A percentile compares a stretch with the other conserved stretches of the same genome.
Evolutionary conservation across 2,888 invertebrate species (phyloP).

Genomic region (Drosophila ochracea): DNA sequence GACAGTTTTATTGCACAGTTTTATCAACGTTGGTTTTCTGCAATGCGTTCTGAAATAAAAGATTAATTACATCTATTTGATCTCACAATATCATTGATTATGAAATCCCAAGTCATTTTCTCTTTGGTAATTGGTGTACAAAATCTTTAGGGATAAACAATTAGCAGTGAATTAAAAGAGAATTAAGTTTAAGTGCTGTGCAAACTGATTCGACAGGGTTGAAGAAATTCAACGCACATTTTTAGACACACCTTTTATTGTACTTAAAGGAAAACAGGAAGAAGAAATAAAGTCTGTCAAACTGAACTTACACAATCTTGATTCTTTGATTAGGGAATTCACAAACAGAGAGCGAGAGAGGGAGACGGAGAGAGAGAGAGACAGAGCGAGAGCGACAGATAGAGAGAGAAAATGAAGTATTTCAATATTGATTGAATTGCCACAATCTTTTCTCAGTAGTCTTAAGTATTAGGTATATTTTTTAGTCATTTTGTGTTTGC

Average conservation of each 20-base stretch:
- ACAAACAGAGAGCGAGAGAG: background rate
- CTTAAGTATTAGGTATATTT: background rate
- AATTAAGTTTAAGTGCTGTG: constrained; percentile 45
- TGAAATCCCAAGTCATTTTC: constrained; percentile 20
- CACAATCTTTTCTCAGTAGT: background rate
- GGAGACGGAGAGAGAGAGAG: background rate
- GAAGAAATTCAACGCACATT: background rate
- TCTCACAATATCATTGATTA: constrained; percentile 12
- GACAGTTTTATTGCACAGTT: constrained; percentile 26
- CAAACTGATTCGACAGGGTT: constrained; percentile 24
- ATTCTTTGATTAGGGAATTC: background rate
- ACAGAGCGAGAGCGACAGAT: background rate
- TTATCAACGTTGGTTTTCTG: constrained; percentile 23
- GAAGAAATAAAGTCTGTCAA: background rate
- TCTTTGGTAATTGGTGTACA: constrained; percentile 37
- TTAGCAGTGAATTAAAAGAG: constrained; percentile 56
- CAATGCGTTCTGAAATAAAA: constrained; percentile 22
- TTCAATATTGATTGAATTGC: background rate
- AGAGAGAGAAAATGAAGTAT: background rate
- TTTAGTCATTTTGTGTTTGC: background rate
- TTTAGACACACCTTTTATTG: no score
- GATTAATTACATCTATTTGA: constrained; percentile 31
- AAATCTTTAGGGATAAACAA: constrained; percentile 37
- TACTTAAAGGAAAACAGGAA: background rate
- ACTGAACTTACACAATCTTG: background rate